Percentiles rank a stretch among this genome's conserved stretches.
These are phyloP conservation scores for Drosophila fuyamai DNA, from an alignment of 1,140 invertebrate species.

Conservation along the genomic window DNA sequence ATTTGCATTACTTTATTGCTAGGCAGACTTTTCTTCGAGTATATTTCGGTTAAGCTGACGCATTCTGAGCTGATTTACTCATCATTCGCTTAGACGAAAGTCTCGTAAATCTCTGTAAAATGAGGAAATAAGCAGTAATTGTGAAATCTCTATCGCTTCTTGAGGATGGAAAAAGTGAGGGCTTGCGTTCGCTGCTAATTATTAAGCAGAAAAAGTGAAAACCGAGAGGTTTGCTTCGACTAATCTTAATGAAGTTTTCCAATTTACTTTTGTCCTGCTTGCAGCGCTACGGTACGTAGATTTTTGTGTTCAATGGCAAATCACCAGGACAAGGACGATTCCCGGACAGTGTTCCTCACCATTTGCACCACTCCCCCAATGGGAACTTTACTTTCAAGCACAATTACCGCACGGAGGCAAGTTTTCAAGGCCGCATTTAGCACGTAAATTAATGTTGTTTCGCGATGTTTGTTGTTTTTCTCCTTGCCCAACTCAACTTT, in stretches of 20 bases:
- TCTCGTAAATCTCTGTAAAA: slow-evolving; percentile 39
- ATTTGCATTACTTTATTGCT: not conserved
- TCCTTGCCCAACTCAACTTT: slow-evolving; percentile 41
- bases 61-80: slow-evolving; percentile 38
- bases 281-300: slow-evolving; percentile 1
- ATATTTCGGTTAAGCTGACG: slow-evolving; percentile 15
- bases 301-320: slow-evolving; percentile 28
- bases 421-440: slow-evolving; percentile 56
- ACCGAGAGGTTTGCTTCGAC: slow-evolving; percentile 17
- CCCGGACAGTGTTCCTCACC: not conserved
- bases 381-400: slow-evolving; percentile 42
- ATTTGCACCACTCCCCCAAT: not conserved
- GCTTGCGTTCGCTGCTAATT: slow-evolving; percentile 21
- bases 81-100: slow-evolving; percentile 32
- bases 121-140: slow-evolving; percentile 48
- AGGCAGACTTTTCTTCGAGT: slow-evolving; percentile 15
- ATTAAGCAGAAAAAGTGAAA: slow-evolving; percentile 24
- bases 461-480: slow-evolving; percentile 31
- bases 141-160: slow-evolving; percentile 39
- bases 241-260: slow-evolving; percentile 44
- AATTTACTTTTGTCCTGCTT: slow-evolving; percentile 22
- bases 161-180: slow-evolving; percentile 17
- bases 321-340: slow-evolving; percentile 15
- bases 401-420: slow-evolving; percentile 46
- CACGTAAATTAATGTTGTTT: slow-evolving; percentile 71